phyloP scores from a whole-genome alignment of 2,113 vertebrate genomes.

The Nettapus auritus region DNA sequence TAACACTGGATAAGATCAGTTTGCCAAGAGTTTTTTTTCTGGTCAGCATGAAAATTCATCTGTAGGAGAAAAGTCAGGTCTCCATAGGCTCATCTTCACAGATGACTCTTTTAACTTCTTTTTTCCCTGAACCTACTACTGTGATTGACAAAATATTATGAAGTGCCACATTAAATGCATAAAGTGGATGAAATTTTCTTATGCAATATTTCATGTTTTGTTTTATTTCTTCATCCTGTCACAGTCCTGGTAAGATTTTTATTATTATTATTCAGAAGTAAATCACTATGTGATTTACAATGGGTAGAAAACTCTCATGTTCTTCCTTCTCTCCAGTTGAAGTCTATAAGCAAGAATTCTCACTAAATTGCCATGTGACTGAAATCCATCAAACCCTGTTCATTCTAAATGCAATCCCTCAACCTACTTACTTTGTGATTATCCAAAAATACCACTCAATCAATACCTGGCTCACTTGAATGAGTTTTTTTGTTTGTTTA shows the following conservation, averaged over 20 bases:
- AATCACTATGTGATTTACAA: neutral
- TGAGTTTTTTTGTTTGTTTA: neutral
- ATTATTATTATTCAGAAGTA: neutral
- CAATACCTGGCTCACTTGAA: neutral
- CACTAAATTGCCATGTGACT: neutral
- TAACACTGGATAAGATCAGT: neutral
- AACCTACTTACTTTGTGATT: neutral
- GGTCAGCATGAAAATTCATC: neutral
- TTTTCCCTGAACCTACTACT: neutral
- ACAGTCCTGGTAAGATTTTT: neutral
- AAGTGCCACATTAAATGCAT: neutral
- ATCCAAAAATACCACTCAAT: neutral
- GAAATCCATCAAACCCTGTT: neutral
- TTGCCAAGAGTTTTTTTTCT: neutral
- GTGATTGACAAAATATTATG: neutral
- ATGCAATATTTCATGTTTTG: neutral
- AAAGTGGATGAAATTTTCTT: neutral
- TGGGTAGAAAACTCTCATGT: neutral
- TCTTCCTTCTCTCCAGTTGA: neutral
- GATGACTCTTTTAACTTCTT: neutral
- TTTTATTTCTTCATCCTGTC: slow-evolving; percentile 1
- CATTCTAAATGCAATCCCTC: neutral
- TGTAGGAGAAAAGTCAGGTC: neutral
- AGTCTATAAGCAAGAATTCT: neutral
- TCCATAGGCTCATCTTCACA: slow-evolving; percentile 14